Evolutionary conservation across 2,888 invertebrate species (phyloP), one percentile per base, ranked within the genome.

Genomic region (Campoletis raptor): DNA sequence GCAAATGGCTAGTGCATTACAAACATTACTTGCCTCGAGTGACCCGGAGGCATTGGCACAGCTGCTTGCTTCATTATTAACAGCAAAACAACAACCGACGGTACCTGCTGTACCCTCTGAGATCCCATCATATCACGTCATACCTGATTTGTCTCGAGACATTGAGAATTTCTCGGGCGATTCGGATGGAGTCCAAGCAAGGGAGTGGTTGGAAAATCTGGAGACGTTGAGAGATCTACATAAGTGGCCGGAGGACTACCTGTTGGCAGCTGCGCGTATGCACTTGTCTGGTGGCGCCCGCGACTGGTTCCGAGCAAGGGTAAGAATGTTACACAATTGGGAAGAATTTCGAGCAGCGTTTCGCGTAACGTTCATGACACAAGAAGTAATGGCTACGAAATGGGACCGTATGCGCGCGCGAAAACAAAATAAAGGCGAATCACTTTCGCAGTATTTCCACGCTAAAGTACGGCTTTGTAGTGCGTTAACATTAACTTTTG

Each of bases 131-230:
- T 42, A 42, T 2, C 42, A 42, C 10, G 42, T 42, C 9, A 42
- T 42, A 9, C 30, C 66, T 52, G 21, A 48, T 70, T 4, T 83
- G 37, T 15, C 82, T 48, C 36, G 70, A 77, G 30, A 64, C n/a
- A 83, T 77, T 5, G 82, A 67, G 9, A 36, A 40, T 7, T 82
- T 76, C 4, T 36, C 67, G 18, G 81, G 76, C 15, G 81, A 76
- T 37, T 69, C 24, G 5, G 76, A 67, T n/a, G 57, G 61, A 21
- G 36, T 82, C 4, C 42, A 57, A 9, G 76, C 81, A 5, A 15
- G 36, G 1, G 81, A 67, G 10, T 82, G 81, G 81, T n/a, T 82
- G 4, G 76, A 67, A 6, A 82, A 82, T n/a, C n/a, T 74, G 18
- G 81, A 82, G 9, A 18, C 57, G 15, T 76, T 82, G 76, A 69